phyloP scores from a whole-genome alignment of 1,140 invertebrate species.

The Papilio helenus region DNA sequence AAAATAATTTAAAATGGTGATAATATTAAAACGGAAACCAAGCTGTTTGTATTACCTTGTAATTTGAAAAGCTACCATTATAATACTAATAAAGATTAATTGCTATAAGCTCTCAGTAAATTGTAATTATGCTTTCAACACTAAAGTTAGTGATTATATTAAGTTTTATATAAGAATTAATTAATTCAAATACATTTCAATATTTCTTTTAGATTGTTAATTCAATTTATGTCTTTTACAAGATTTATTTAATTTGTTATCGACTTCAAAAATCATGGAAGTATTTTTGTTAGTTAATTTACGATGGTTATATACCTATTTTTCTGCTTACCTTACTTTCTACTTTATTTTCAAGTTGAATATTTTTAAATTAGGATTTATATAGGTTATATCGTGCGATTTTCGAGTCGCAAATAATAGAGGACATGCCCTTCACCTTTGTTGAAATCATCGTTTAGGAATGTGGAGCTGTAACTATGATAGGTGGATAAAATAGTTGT shows the following conservation, averaged over 20 bases:
- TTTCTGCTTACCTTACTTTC: not conserved
- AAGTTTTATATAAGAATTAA: constrained; percentile 1
- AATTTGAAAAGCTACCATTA: not conserved
- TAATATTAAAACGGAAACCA: not conserved
- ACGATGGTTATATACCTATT: not conserved
- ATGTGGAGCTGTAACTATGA: constrained; percentile 49
- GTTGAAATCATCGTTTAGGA: constrained; percentile 22
- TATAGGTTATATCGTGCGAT: not conserved
- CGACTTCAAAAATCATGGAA: not conserved
- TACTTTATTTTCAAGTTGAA: too few species aligned
- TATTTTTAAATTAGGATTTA: not conserved
- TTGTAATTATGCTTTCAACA: constrained; percentile 23
- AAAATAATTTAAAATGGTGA: not conserved
- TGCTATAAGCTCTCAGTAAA: constrained; percentile 7
- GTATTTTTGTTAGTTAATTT: not conserved
- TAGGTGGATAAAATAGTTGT: constrained; percentile 68
- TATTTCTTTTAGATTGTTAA: not conserved
- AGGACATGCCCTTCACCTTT: constrained; percentile 23
- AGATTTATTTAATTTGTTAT: not conserved
- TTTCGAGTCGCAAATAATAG: not conserved
- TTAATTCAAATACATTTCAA: not conserved
- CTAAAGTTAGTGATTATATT: not conserved
- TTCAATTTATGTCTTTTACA: not conserved
- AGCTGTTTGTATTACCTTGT: not conserved
- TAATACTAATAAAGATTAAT: constrained; percentile 26